Conservation (phyloP, 2,797 vertebrate genomes). For the Lepus oiostolus region DNA sequence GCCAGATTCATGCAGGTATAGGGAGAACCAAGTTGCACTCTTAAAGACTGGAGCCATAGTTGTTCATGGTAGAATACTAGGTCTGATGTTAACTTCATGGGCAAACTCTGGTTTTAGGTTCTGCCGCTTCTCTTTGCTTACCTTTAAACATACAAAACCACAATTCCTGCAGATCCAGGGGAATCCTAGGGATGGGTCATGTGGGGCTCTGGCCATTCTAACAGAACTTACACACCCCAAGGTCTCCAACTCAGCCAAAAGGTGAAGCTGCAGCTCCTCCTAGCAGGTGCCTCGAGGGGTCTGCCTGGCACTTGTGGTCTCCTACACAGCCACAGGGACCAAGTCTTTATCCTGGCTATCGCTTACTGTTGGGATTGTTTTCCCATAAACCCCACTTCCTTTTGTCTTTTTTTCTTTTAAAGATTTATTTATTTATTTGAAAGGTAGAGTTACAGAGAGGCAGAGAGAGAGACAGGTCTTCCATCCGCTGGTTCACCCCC, state of each 20-base stretch:
- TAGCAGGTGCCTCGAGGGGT: neutral
- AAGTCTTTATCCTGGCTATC: neutral
- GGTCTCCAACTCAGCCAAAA: fast-evolving
- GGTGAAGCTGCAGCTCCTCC: neutral
- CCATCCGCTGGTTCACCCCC: too few relatives aligned
- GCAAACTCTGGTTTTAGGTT: neutral
- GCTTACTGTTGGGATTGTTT: neutral
- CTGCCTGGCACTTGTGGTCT: fast-evolving
- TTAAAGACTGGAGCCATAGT: neutral
- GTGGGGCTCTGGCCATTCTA: neutral
- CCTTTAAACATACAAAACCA: slow-evolving; percentile 18
- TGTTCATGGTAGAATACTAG: neutral
- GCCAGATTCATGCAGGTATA: neutral
- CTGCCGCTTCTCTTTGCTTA: neutral
- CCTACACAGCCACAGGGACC: fast-evolving
- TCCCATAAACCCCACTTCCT: neutral
- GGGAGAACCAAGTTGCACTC: neutral
- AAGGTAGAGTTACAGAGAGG: too few relatives aligned
- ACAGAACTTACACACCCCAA: neutral
- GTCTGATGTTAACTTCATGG: neutral
- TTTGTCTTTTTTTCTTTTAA: too few relatives aligned
- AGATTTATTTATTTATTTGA: too few relatives aligned
- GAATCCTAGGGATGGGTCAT: neutral
- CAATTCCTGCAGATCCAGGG: too few relatives aligned
- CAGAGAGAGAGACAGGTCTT: too few relatives aligned